Evolutionary conservation across 2,113 vertebrate species (phyloP).

Genomic region (Solenodon paradoxus): DNA sequence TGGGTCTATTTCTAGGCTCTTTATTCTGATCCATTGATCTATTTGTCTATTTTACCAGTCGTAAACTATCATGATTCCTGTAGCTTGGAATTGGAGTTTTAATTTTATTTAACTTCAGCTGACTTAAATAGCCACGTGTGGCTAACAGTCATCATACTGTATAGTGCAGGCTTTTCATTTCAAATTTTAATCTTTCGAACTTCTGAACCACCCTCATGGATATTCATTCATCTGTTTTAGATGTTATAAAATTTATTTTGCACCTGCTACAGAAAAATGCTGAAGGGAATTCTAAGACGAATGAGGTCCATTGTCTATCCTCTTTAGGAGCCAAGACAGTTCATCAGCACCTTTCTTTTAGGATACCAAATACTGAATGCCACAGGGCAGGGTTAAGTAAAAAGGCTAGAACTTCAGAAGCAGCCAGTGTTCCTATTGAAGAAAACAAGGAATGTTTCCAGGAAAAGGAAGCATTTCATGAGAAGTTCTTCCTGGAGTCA

Average conservation of each 20-base stretch:
- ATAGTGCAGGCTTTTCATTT: not conserved
- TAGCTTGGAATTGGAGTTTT: not conserved
- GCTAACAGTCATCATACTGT: not conserved
- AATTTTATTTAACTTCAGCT: not conserved
- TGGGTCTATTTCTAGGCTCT: not conserved
- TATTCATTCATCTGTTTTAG: not conserved
- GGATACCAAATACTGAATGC: not conserved
- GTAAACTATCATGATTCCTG: not conserved
- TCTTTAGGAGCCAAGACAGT: not conserved
- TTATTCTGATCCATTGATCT: not conserved
- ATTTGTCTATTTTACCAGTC: not conserved
- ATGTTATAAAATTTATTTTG: not conserved
- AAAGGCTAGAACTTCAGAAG: not conserved
- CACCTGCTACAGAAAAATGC: not conserved
- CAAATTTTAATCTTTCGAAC: conserved; percentile 20
- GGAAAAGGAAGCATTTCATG: not conserved
- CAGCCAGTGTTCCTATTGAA: not conserved
- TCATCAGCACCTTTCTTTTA: not conserved
- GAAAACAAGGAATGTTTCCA: not conserved
- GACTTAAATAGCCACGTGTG: not conserved
- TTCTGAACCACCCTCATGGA: not conserved
- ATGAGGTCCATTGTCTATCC: not conserved
- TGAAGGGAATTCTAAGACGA: not conserved
- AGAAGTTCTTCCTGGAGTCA: not conserved
- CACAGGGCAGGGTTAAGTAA: not conserved